Conservation (phyloP, 92 coral and sea anemone genomes). For the Umimayanthus chanpuru region DNA sequence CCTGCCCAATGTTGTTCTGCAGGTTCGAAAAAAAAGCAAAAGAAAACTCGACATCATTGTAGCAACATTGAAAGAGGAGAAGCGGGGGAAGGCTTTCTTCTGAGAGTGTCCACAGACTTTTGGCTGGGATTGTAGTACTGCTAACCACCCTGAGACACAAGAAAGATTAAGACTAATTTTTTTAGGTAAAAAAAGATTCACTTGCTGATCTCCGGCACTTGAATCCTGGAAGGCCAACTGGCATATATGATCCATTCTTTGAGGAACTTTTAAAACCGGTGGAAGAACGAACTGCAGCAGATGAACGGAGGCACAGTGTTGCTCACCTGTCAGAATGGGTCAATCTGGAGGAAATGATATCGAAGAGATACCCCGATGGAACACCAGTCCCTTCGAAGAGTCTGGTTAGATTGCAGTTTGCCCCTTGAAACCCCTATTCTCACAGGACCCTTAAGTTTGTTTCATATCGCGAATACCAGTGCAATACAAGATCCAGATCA, state of each 20-base stretch:
- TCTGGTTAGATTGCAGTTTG: slow-evolving; percentile 53
- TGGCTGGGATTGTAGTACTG: no score
- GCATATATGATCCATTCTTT: slow-evolving; percentile 22
- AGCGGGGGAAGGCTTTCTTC: no score
- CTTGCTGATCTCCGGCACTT: slow-evolving; percentile 47
- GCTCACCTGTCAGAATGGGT: slow-evolving; percentile 47
- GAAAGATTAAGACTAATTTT: slow-evolving; percentile 54
- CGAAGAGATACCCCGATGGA: slow-evolving; percentile 13
- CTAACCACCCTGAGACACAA: slow-evolving; percentile 55
- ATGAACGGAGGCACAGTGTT: slow-evolving; percentile 50
- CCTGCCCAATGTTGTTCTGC: no score
- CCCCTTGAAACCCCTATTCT: slow-evolving; percentile 50
- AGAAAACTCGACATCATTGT: no score
- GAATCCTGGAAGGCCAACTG: slow-evolving; percentile 56
- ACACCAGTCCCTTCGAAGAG: slow-evolving; percentile 46
- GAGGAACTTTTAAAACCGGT: slow-evolving; percentile 7
- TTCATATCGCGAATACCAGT: slow-evolving; percentile 38
- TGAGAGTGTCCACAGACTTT: no score
- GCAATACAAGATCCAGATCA: slow-evolving; percentile 25
- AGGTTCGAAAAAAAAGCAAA: no score
- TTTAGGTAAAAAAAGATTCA: slow-evolving; percentile 43
- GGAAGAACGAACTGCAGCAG: slow-evolving; percentile 19
- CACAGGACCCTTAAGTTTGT: slow-evolving; percentile 27
- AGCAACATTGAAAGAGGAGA: no score
- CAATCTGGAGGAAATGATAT: slow-evolving; percentile 40